Conservation (phyloP, 2,888 invertebrate species). For the Caenorhabditis angaria region DNA sequence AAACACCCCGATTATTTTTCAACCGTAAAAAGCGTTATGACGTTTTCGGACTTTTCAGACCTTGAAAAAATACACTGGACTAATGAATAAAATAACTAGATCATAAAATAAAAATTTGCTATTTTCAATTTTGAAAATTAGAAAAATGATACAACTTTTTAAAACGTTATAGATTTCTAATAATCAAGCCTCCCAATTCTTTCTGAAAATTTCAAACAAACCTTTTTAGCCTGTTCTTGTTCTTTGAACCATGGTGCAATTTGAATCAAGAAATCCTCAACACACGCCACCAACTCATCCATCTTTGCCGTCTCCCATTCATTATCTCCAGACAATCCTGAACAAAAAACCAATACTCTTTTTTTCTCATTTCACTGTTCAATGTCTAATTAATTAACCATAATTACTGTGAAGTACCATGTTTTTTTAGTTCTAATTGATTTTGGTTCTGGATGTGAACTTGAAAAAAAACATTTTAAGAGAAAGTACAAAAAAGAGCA, state of each 20-base stretch:
- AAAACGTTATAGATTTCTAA: too few species aligned
- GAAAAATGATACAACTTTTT: too few species aligned
- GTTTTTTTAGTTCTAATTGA: too few species aligned
- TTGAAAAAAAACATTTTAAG: neutral
- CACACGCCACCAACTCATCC: slow-evolving; percentile 54
- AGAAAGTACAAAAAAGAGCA: neutral
- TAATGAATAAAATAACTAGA: neutral
- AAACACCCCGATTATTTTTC: neutral
- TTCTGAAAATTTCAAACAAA: too few species aligned
- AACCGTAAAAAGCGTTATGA: too few species aligned
- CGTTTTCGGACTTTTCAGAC: too few species aligned
- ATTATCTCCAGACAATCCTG: slow-evolving; percentile 53
- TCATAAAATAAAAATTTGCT: too few species aligned
- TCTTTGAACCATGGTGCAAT: slow-evolving; percentile 62
- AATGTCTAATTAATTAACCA: neutral
- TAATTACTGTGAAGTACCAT: neutral
- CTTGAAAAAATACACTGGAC: too few species aligned
- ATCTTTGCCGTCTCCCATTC: slow-evolving; percentile 60
- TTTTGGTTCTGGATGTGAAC: neutral
- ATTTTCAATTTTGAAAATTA: too few species aligned
- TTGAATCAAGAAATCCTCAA: slow-evolving; percentile 59
- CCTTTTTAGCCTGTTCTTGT: slow-evolving; percentile 59
- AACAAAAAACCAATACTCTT: neutral
- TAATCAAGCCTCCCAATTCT: too few species aligned
- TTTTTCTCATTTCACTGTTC: neutral